Base-by-base conservation (phyloP, 2,113 vertebrate species). In the Oncorhynchus nerka region DNA sequence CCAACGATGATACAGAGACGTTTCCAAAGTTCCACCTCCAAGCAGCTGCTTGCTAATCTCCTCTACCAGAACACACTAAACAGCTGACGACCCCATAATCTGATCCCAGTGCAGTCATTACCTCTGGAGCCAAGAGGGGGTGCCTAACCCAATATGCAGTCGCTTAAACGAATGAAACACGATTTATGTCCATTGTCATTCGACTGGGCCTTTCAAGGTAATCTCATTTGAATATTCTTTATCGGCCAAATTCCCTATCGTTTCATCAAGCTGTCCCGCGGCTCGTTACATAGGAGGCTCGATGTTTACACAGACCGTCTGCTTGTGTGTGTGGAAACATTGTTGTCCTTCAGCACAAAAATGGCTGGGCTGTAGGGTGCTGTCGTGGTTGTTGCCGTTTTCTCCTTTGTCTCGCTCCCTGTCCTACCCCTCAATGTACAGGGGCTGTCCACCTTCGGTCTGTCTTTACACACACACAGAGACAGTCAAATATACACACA, bases 41-140 rank as follows among this genome's bases (percentile, higher is more conserved):
- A 87, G 84, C 87, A 89, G 88, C 84, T 87, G 86, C 79, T 15
- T 19, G 87, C 87, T 90, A 89, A 90, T 90, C 88, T 91, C 82
- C 81, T 85, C 84, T 83, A 90, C 82, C 87, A 90, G 86, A 88
- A 81, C 80, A 71, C 76, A 74, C 39, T 74, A 90, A 92, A 90
- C 80, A 83, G 89, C 84, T 84, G 84, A 89, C 86, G 88, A 79
- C 81, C 83, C 86, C 88, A 87, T 85, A 86, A 88, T 88, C 86
- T 81, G 86, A 83, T 88, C 84, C 86, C 85, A 81, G 77, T 81
- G 79, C 84, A 84, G 85, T 89, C 86, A 81, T 83, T 87, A 89
- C 87, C 85, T 91, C 80, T 69, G 73, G 85, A 85, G 81, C 87
- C 84, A 15, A n/a, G 73, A 61, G 67, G 51, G 65, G 67, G 68